Evolutionary conservation across 2,888 invertebrate genomes (phyloP), one percentile per base, ranked within the genome.

Genomic region (Pterobdella sp.): DNA sequence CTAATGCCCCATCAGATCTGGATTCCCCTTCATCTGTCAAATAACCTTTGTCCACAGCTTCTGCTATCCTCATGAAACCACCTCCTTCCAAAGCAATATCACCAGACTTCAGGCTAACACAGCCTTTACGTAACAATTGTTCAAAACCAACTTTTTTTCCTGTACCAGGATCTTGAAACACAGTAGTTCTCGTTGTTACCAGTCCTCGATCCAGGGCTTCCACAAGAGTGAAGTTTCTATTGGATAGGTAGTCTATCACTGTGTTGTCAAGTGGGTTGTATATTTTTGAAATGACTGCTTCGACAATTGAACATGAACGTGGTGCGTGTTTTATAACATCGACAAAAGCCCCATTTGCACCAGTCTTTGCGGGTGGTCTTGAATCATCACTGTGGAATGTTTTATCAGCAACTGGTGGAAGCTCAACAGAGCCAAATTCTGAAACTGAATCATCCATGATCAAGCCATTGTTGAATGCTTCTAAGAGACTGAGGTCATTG

Each of bases 401-500:
- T 29, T 36, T 32, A 36, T 31, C 14, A n/a, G 69, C 31, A 1
- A 29, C 68, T 18, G 26, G 7, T 14, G 49, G 32, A 29, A 31
- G 32, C 31, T 69, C 69, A 29, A 49, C 69, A 7, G 60, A 31
- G 22, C 22, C 10, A 10, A 73, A 49, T 34, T 73, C 73, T 49
- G 56, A 42, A 32, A 69, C 18, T 29, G 72, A 68, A 26, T 74
- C 74, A 60, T 74, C 74, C 74, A 74, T 74, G 34, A 91, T 81
- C 89, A 95, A 89, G 37, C 94, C 95, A n/a, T 87, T 86, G 32
- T 89, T 88, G 76, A 95, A 89, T 0, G 94, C 92, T 84, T 94
- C 91, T 76, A 91, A 85, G 77, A 97, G 88, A 74, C 90, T 89
- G 66, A 93, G 85, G 32, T 31, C 63, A 3, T 81, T 73, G 79